phyloP scores from a whole-genome alignment of 2,888 invertebrate species.

The Stenolophus ochropezus region DNA sequence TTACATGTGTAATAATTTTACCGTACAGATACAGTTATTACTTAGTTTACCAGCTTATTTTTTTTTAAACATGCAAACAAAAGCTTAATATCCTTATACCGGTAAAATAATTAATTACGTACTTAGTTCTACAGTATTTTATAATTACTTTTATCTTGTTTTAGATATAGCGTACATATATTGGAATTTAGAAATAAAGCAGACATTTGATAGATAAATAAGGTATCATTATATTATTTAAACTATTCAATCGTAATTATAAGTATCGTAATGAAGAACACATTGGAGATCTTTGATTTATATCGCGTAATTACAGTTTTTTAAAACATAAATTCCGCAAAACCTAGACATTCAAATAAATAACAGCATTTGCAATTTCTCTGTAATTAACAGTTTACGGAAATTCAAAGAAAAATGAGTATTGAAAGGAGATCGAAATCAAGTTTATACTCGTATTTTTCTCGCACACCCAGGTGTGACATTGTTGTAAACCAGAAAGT shows the following conservation, averaged over 20 bases:
- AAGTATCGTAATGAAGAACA: not conserved
- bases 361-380: slow-evolving; percentile 26
- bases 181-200: not conserved
- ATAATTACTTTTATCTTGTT: not conserved
- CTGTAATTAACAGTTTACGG: slow-evolving; percentile 41
- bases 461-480: slow-evolving; percentile 8
- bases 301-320: slow-evolving; percentile 18
- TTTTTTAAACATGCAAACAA: not conserved
- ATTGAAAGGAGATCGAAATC: slow-evolving; percentile 34
- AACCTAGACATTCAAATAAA: slow-evolving; percentile 19
- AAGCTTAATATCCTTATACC: too few species aligned
- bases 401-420: not conserved
- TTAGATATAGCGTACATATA: not conserved
- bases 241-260: slow-evolving; percentile 19
- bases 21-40: too few species aligned
- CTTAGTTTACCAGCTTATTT: too few species aligned
- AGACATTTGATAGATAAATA: not conserved
- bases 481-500: slow-evolving; percentile 40
- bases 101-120: too few species aligned
- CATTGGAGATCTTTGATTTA: slow-evolving; percentile 18
- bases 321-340: slow-evolving; percentile 11
- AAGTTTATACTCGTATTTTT: slow-evolving; percentile 17
- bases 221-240: not conserved
- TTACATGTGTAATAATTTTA: too few species aligned
- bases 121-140: not conserved